A percentile compares a stretch with the other conserved stretches of the same genome.
phyloP scores from a whole-genome alignment of 2,797 vertebrate species.

The Psittacula derbiana region DNA sequence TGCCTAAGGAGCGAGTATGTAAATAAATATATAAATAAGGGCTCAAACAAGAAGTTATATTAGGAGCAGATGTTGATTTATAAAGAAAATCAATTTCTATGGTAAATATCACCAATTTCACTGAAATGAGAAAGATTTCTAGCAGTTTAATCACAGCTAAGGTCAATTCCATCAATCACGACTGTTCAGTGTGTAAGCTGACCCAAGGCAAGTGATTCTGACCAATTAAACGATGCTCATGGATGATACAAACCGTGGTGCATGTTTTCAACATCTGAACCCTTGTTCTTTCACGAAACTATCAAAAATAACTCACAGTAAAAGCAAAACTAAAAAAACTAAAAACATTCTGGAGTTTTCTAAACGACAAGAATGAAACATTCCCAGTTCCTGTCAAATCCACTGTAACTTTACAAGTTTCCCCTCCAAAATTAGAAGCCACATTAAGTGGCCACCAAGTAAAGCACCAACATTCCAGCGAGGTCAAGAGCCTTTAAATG shows the following conservation, averaged over 20 bases:
- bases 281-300: neutral
- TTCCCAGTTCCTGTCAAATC: neutral
- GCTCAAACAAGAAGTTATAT: neutral
- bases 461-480: neutral
- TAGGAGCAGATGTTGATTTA: neutral
- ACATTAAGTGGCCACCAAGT: neutral
- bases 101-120: slow-evolving; percentile 8
- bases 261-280: neutral
- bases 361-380: neutral
- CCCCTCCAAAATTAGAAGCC: neutral
- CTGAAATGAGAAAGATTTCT: slow-evolving; percentile 1
- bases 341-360: neutral
- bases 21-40: neutral
- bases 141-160: neutral
- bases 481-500: neutral
- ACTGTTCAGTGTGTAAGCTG: neutral
- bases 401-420: neutral
- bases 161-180: neutral
- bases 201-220: neutral
- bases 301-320: neutral
- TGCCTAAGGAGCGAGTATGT: neutral
- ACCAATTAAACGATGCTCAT: neutral
- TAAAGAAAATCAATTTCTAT: neutral
- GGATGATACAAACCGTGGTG: neutral
- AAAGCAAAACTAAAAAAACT: neutral